These are phyloP conservation scores for Aphelenchoides bicaudatus DNA, from an alignment of 2,888 invertebrate genomes.

Conservation along the genomic window DNA sequence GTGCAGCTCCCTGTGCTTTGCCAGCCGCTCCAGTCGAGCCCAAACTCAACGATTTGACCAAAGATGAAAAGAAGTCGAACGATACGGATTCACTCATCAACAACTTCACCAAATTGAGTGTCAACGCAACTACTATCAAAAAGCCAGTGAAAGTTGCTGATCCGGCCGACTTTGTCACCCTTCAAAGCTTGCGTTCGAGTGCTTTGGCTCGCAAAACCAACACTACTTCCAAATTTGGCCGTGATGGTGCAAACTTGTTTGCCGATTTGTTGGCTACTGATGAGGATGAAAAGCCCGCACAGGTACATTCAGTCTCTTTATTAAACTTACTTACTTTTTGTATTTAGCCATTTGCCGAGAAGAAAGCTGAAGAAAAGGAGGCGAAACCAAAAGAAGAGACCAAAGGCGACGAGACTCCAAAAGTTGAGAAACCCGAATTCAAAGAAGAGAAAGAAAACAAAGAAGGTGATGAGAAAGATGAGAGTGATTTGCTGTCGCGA, in stretches of 20 bases:
- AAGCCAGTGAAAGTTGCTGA: conserved; percentile 29
- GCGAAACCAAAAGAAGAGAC: conserved; percentile 26
- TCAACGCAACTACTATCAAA: background rate
- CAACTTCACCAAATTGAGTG: conserved; percentile 16
- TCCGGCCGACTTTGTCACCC: conserved; percentile 54
- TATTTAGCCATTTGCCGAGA: conserved; percentile 13
- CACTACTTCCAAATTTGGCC: conserved; percentile 54
- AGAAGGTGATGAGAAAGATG: conserved; percentile 23
- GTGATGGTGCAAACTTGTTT: conserved; percentile 45
- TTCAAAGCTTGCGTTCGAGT: conserved; percentile 53
- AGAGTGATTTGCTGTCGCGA: conserved; percentile 46
- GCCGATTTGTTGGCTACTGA: conserved; percentile 44
- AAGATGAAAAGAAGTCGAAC: conserved; percentile 5
- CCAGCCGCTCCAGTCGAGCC: background rate
- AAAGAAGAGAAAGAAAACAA: conserved; percentile 33
- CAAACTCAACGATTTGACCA: background rate
- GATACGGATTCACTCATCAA: conserved; percentile 14
- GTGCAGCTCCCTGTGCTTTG: conserved; percentile 29
- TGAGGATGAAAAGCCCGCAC: conserved; percentile 23
- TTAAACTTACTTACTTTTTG: conserved; percentile 12
- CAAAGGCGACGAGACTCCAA: conserved; percentile 22
- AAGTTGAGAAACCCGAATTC: too few relatives aligned
- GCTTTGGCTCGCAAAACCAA: conserved; percentile 58
- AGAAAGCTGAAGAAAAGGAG: conserved; percentile 32
- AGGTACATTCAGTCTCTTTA: conserved; percentile 23